Base-by-base conservation (phyloP, 2,113 vertebrate genomes). In the Thalassarche chlororhynchos region DNA sequence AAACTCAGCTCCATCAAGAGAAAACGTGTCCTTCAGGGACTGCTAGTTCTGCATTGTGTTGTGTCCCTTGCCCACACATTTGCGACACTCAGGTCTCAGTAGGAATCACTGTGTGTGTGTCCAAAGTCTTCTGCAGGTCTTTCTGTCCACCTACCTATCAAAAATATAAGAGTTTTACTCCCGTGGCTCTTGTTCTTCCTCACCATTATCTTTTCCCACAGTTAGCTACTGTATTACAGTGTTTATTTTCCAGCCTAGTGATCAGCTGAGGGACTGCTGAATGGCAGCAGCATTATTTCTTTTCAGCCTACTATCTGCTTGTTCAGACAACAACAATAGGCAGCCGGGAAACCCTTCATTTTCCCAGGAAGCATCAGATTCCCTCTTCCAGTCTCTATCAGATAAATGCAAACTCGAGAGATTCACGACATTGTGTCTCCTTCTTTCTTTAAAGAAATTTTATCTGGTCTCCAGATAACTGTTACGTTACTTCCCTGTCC, bases 401-500 rank as follows among this genome's bases (percentile, higher is more conserved):
- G 75, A 77, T 32, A 62, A 80, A 72, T 38, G 25, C 12, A 80
- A 28, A 54, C 38, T 71, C 3, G 1, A 87, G 58, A 77, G 9
- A 60, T 23, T 74, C 18, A 69, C 3, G 3, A 44, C 24, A 21
- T 6, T 0, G 0, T 18, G 6, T 36, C 17, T 83, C 7, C 8
- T 31, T 32, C n/a, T 82, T 84, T 77, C 57, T 34, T 49, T 57
- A 31, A 83, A 89, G 64, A 25, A 58, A 46, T 87, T 69, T 74
- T 84, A 1, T 28, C 57, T 42, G 4, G 9, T 76, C 10, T 72
- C n/a, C 32, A 85, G 24, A 29, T 38, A 80, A 44, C 6, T 2
- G 1, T 18, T 58, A 26, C 2, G 0, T 25, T 81, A 54, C 38
- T 57, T 84, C 14, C 8, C 3, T 0, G 0, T 38, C 5, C 46